phyloP scores from a whole-genome alignment of 2,888 invertebrate species.

The Aphidoletes aphidimyza region DNA sequence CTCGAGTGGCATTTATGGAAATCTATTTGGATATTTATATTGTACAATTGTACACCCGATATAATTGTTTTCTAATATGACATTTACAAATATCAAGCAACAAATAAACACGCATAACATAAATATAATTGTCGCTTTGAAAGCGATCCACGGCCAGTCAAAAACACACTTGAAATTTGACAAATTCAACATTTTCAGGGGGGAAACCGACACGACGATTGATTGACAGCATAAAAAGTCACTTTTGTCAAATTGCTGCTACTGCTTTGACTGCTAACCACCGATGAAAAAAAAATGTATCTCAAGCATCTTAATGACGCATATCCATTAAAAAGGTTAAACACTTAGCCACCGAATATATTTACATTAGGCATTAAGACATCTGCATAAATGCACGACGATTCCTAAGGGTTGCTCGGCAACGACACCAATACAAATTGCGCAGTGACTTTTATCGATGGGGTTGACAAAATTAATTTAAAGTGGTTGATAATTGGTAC shows the following conservation, averaged over 20 bases:
- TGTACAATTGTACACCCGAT: background rate
- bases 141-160: too few relatives aligned
- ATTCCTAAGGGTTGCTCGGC: background rate
- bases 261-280: too few relatives aligned
- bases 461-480: constrained; percentile 37
- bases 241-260: constrained; percentile 18
- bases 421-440: constrained; percentile 1
- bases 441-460: constrained; percentile 9
- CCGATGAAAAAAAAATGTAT: background rate
- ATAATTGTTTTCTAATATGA: constrained; percentile 42
- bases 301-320: constrained; percentile 30
- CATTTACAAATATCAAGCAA: constrained; percentile 19
- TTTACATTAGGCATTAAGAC: background rate
- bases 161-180: constrained; percentile 32
- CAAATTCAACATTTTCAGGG: background rate
- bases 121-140: background rate
- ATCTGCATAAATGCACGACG: background rate
- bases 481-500: constrained; percentile 43
- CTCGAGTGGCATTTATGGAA: background rate
- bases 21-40: constrained; percentile 32
- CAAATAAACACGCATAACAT: background rate
- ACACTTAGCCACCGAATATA: constrained; percentile 1
- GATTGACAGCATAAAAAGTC: constrained; percentile 49
- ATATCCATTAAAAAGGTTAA: constrained; percentile 39
- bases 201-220: background rate